Evolutionary conservation across 2,113 vertebrate genomes (phyloP).

Genomic region (Circaetus gallicus): DNA sequence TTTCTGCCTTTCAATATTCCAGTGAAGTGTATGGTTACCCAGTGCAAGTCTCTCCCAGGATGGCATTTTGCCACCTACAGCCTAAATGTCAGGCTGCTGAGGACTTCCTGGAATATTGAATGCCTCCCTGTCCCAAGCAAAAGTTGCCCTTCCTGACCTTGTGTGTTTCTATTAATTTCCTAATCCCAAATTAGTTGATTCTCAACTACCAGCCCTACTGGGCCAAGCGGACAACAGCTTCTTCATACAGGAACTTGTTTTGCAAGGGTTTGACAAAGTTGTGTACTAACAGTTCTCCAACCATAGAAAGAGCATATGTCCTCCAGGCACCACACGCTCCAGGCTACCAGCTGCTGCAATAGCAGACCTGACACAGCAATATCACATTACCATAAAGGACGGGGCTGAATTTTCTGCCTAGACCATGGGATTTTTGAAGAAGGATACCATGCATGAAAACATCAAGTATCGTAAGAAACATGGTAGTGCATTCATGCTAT

Average conservation of each 20-base stretch:
- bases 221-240: not conserved
- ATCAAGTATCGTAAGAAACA: not conserved
- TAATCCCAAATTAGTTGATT: not conserved
- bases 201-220: not conserved
- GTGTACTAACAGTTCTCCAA: not conserved
- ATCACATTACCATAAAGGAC: not conserved
- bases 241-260: not conserved
- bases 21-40: not conserved
- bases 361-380: not conserved
- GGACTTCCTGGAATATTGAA: not conserved
- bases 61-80: not conserved
- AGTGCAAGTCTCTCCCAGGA: not conserved
- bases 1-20: not conserved
- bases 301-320: not conserved
- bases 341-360: not conserved
- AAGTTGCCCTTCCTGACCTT: not conserved
- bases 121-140: not conserved
- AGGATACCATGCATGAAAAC: not conserved
- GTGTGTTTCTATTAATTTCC: not conserved
- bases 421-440: not conserved
- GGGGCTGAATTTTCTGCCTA: not conserved
- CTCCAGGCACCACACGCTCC: not conserved
- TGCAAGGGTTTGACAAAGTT: not conserved
- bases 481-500: not conserved
- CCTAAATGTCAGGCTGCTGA: not conserved